These are phyloP conservation scores for Bradypodion ventrale DNA, from an alignment of 2,797 vertebrate genomes.

Conservation along the genomic window DNA sequence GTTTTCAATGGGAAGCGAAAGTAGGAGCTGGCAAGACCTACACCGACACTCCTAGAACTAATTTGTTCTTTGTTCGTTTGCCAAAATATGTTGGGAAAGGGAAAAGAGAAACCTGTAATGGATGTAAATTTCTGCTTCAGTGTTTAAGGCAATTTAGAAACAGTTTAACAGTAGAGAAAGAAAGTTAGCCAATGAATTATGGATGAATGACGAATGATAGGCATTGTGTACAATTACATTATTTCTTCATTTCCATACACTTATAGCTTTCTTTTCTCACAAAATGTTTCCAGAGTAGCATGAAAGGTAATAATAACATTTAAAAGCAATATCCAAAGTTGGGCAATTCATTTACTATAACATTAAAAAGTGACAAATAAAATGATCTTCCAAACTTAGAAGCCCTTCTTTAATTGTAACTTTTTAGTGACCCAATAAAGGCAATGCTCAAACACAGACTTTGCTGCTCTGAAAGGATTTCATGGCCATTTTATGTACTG, in stretches of 20 bases:
- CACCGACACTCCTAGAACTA: slow-evolving; percentile 55
- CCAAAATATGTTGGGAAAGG: slow-evolving; percentile 13
- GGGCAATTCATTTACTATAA: no score
- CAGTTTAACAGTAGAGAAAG: neutral
- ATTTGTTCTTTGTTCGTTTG: slow-evolving; percentile 49
- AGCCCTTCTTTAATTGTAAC: no score
- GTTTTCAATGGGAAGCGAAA: slow-evolving; percentile 57
- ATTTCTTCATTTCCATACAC: neutral
- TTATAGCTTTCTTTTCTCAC: neutral
- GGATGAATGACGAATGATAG: neutral
- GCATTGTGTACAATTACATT: neutral
- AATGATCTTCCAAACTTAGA: no score
- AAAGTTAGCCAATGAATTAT: neutral
- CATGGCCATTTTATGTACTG: no score
- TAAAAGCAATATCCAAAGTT: neutral
- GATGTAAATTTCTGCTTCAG: slow-evolving; percentile 8
- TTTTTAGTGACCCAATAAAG: no score
- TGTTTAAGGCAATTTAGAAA: neutral
- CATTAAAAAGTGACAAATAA: no score
- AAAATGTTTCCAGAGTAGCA: neutral
- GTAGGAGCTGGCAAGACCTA: slow-evolving; percentile 46
- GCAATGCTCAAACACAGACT: no score
- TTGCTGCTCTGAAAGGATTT: no score
- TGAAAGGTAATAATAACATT: neutral
- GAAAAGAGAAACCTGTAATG: slow-evolving; percentile 26